Base-by-base conservation (phyloP, 2,888 invertebrate genomes). In the Neoaliturus tenellus region DNA sequence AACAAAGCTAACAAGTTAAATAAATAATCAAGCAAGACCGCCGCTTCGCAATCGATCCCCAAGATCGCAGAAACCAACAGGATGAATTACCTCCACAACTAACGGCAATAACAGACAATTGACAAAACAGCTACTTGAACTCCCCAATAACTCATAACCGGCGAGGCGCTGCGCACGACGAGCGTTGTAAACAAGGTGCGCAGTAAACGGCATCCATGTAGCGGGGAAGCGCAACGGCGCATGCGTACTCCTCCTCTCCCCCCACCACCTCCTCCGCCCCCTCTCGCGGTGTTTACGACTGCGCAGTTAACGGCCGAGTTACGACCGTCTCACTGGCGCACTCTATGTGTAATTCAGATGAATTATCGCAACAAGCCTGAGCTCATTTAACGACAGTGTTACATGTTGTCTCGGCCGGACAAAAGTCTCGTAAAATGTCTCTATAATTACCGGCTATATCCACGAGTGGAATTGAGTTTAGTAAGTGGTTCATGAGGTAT, bases 281-380 rank as follows among this genome's bases (percentile, higher is more conserved):
- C 39, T 6, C 51, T 4, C 17, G 51, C 62, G 14, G 20, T 62
- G 31, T 62, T 62, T 62, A 62, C 62, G 31, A 62, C 14, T 31
- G 28, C 28, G 62, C 62, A 28, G 28, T 62, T 28, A 62, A 28
- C 62, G 20, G n/a, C n/a, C 17, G 62, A 62, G 62, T 62, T 62
- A 62, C 62, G 62, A 62, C 28, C 62, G 62, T 28, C 62, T 62
- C 62, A 31, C 62, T 17, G 12, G 28, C 62, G 62, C 62, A 14
- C 62, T 51, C 51, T 51, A 23, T 62, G 62, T 62, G 62, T 28
- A 28, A 62, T 62, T 62, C 28, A 51, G 51, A 23, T 62, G 62
- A 62, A 31, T 62, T 62, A 62, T 62, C 62, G 28, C 62, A 62
- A 62, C 62, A 28, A 62, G 62, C 62, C 23, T 23, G 51, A 23